phyloP scores from a whole-genome alignment of 2,797 vertebrate species.

The Sebastes steindachneri region DNA sequence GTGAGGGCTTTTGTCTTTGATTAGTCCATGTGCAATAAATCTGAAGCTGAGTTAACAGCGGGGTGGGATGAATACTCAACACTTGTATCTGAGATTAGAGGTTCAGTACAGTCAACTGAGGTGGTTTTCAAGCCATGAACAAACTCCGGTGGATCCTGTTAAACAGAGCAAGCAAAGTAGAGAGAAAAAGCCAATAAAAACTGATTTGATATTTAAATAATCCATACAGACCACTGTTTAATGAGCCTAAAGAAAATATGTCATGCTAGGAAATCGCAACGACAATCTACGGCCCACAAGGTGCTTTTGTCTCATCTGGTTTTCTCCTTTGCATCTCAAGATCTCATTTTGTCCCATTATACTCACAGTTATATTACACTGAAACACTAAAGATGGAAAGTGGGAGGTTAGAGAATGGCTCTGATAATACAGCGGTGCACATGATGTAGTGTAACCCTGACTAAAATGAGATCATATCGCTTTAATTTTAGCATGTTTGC shows the following conservation, averaged over 20 bases:
- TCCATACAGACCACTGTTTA: slow-evolving; percentile 12
- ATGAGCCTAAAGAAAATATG: slow-evolving; percentile 8
- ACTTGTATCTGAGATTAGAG: slow-evolving; percentile 29
- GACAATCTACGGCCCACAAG: background rate
- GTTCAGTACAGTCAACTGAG: slow-evolving; percentile 2
- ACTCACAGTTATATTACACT: slow-evolving; percentile 6
- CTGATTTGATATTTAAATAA: slow-evolving; percentile 21
- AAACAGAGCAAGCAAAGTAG: background rate
- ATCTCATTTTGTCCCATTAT: slow-evolving; percentile 51
- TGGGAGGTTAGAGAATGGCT: slow-evolving; percentile 19
- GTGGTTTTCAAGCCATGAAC: slow-evolving; percentile 3
- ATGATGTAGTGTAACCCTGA: slow-evolving; percentile 1
- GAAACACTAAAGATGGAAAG: slow-evolving; percentile 28
- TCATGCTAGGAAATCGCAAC: background rate
- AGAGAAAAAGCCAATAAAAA: slow-evolving; percentile 1
- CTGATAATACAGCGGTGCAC: background rate
- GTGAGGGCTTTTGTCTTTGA: slow-evolving; percentile 43
- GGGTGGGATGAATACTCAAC: slow-evolving; percentile 16
- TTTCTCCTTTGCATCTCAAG: slow-evolving; percentile 19
- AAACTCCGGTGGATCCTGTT: background rate
- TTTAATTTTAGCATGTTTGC: slow-evolving; percentile 27
- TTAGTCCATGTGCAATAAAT: slow-evolving; percentile 35
- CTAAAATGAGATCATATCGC: slow-evolving; percentile 40
- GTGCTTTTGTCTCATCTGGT: slow-evolving; percentile 28
- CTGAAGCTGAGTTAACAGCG: slow-evolving; percentile 31